Base-by-base conservation (phyloP, 1,140 invertebrate species). In the Psilanteris sp. region DNA sequence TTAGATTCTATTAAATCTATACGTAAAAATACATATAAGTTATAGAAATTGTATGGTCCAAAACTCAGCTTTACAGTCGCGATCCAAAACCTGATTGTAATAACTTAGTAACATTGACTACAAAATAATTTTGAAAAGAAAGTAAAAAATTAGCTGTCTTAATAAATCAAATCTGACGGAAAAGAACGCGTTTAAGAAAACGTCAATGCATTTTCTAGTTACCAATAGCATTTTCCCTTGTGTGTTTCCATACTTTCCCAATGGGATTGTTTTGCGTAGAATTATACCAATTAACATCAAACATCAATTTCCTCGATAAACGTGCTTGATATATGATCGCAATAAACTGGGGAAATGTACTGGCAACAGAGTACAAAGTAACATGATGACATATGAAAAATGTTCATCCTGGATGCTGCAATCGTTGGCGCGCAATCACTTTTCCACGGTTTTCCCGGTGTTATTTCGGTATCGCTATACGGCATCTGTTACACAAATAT, bases 341-440 rank as follows among this genome's bases (percentile, higher is more conserved):
- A 36, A 57, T 55, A 62, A 66, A 57, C 7, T 9, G 9, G 27
- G 36, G 4, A 39, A 10, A 29, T 48, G 13, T n/a, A 39, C 20
- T 37, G 41, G 14, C 34, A 46, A 18, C 32, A 24, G 8, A 27
- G 26, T 34, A 52, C 43, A 44, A 37, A 32, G 29, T 57, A 59
- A 46, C 46, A 57, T 24, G 32, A 61, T 27, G 59, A 31, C 48
- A 18, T 50, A 66, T 34, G 50, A 76, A 71, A 76, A 64, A 67
- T 54, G 71, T 59, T 66, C 66, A 66, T 70, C 37, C 52, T 39
- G 66, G 66, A 76, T 76, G 59, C 73, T 71, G 66, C 73, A 70
- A 76, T 66, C 46, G 52, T 26, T 14, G n/a, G 3, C 41, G 62
- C 26, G 57, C 20, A 68, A 66, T 13, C 8, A 31, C 44, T 76